Base-by-base conservation (phyloP, 1,140 invertebrate genomes). In the Trachelipus rathkii region DNA sequence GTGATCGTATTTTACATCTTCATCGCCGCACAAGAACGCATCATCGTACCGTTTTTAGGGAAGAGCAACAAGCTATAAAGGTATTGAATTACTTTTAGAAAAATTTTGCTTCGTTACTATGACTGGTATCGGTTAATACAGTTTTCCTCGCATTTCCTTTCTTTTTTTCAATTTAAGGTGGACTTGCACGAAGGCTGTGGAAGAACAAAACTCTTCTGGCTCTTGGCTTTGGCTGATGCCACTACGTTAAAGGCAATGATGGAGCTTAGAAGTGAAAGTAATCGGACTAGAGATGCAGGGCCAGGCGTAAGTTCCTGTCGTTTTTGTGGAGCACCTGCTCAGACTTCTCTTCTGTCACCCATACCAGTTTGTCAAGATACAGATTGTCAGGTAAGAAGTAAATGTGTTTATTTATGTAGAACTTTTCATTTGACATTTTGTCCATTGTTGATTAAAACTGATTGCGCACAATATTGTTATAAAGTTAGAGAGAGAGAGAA, bases 171-270 rank as follows among this genome's bases (percentile, higher is more conserved):
- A n/a, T n/a, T 33, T 33, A 33, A 86, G 72, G 94, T 98, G 0
- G 95, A 98, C 85, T 87, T 97, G 11, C 96, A 98, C 84, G 96
- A 98, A 85, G 95, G 95, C 0, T 98, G 96, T 84, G 95, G 95
- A 0, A 88, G 96, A 71, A 96, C 93, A 0, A 98, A 98, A 84
- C 86, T 98, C 2, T 97, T 97, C 84, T 98, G 95, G 95, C 87
- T 98, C 0, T 87, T 98, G 81, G 91, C 95, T 4, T 85, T 98
- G 7, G 95, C 96, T 0, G 96, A 98, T 83, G 93, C 94, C 0
- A 90, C 92, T 77, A 97, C 95, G 0, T 85, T 98, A 1, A 98
- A 98, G 85, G 83, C 82, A 76, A 87, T 98, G 83, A 91, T 97
- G 5, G 96, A 99, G 84, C 96, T 98, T 84, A 88, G 96, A 33